phyloP scores from a whole-genome alignment of 2,113 vertebrate genomes.

The Semicossyphus pulcher region DNA sequence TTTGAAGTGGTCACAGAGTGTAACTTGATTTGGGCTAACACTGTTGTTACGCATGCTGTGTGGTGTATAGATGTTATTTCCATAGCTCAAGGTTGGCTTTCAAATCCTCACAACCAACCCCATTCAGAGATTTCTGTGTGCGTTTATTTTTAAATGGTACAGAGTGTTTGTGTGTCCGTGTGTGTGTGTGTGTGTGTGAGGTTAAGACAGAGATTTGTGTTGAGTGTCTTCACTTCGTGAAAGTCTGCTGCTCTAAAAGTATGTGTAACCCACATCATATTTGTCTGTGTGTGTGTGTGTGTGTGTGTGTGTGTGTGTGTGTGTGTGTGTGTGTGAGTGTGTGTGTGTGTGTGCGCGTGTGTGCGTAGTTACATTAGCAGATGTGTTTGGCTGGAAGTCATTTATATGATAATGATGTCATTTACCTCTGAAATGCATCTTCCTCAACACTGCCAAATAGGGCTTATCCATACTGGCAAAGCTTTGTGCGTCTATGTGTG shows the following conservation, averaged over 20 bases:
- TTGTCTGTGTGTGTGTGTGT: conserved; percentile 4
- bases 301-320: conserved; percentile 43
- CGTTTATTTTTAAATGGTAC: conserved; percentile 11
- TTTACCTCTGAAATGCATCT: conserved; percentile 86
- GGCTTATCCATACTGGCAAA: conserved; percentile 74
- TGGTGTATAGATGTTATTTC: neutral
- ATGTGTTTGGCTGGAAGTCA: conserved; percentile 85
- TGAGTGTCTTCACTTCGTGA: neutral
- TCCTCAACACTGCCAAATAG: conserved; percentile 79
- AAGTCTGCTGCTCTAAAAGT: conserved; percentile 18
- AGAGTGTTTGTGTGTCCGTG: neutral
- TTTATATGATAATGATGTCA: conserved; percentile 89
- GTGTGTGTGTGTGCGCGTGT: conserved; percentile 9
- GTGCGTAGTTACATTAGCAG: conserved; percentile 79
- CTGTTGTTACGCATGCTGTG: neutral
- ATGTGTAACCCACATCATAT: conserved; percentile 35
- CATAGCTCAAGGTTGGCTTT: neutral
- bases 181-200: neutral
- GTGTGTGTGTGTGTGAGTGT: conserved; percentile 38
- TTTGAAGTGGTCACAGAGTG: neutral
- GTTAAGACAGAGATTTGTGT: too few species aligned
- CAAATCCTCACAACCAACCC: conserved; percentile 2
- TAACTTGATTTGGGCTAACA: conserved; percentile 3
- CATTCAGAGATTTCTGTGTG: conserved; percentile 6
- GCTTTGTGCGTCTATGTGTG: conserved; percentile 29